A percentile compares a stretch with the other conserved stretches of the same genome.
Evolutionary conservation across 2,888 invertebrate species (phyloP).

Genomic region (Ecliptopera silaceata): DNA sequence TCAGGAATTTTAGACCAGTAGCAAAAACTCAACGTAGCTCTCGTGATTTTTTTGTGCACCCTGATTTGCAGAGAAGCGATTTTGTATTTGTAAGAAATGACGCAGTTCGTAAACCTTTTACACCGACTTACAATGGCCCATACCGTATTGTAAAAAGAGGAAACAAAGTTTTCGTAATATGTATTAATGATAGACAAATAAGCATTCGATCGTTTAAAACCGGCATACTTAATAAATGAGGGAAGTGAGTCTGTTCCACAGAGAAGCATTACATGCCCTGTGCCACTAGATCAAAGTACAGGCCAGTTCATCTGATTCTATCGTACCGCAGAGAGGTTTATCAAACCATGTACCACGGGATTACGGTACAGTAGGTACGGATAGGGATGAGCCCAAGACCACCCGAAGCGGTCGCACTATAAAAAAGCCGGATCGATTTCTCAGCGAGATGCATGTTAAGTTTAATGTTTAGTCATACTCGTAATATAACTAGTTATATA

Average conservation of each 20-base stretch:
- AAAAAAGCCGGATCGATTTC: background rate
- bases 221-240: background rate
- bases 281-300: background rate
- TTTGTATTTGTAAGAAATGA: background rate
- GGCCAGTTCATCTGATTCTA: background rate
- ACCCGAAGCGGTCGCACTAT: background rate
- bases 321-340: background rate
- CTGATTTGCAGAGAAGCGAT: no score
- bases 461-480: background rate
- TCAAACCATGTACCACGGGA: background rate
- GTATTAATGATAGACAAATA: background rate
- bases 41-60: no score
- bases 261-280: background rate
- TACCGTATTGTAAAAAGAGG: background rate
- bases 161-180: background rate
- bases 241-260: background rate
- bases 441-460: background rate
- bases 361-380: background rate
- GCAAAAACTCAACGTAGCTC: no score
- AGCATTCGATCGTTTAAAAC: background rate
- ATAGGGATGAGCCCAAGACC: background rate
- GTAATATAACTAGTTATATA: no score
- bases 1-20: no score
- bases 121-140: background rate
- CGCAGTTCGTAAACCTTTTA: background rate